Percentiles rank a stretch among this genome's conserved stretches.
Conservation (phyloP, 1,140 invertebrate species). For the Drosophila repletoides region DNA sequence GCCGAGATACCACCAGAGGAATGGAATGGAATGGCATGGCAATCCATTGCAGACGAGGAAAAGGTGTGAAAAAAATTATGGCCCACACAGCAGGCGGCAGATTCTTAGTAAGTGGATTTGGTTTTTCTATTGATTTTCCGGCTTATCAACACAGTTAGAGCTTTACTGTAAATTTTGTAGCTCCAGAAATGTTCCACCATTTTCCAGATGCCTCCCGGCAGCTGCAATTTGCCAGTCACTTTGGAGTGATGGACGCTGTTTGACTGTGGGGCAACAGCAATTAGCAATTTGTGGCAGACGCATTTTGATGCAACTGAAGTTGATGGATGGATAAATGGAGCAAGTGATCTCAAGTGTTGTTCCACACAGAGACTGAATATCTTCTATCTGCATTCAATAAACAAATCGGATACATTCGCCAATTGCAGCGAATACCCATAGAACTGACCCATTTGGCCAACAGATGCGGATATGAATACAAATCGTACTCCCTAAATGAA, state of each 20-base stretch:
- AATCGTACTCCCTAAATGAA: neutral
- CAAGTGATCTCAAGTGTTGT: constrained; percentile 42
- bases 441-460: constrained; percentile 51
- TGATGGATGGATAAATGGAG: constrained; percentile 57
- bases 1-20: neutral
- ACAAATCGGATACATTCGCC: constrained; percentile 57
- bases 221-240: constrained; percentile 19
- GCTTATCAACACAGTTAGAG: constrained; percentile 15
- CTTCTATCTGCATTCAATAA: constrained; percentile 71
- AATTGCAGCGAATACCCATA: too few relatives aligned
- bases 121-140: constrained; percentile 24
- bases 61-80: constrained; percentile 21
- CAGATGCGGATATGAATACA: neutral
- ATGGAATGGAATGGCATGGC: neutral
- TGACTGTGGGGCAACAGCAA: constrained; percentile 32
- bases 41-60: neutral
- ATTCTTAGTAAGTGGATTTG: neutral
- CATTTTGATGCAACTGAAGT: constrained; percentile 13
- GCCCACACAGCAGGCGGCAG: neutral
- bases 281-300: constrained; percentile 23
- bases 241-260: constrained; percentile 47
- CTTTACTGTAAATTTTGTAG: neutral
- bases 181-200: neutral
- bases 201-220: constrained; percentile 16
- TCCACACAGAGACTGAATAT: too few relatives aligned